Evolutionary conservation across 2,113 vertebrate genomes (phyloP).

Genomic region (Butorides virescens): DNA sequence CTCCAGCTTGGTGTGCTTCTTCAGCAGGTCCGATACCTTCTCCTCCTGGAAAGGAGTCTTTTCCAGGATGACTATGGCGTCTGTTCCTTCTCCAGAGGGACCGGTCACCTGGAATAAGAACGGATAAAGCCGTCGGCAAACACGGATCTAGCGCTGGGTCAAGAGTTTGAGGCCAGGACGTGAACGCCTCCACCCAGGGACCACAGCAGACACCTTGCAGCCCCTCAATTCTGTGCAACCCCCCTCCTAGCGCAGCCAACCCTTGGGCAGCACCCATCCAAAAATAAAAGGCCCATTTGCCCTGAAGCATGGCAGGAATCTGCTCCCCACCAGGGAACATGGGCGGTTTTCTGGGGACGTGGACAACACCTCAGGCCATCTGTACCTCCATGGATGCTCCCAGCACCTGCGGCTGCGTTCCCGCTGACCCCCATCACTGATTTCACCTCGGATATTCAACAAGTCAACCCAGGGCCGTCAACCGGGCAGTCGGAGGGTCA

Average conservation of each 20-base stretch:
- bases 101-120: conserved; percentile 68
- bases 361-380: background rate
- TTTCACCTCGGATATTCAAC: accelerated
- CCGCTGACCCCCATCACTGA: background rate
- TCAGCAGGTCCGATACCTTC: conserved; percentile 77
- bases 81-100: conserved; percentile 67
- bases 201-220: accelerated
- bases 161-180: background rate
- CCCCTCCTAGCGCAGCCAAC: background rate
- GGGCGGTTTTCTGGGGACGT: background rate
- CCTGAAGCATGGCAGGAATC: background rate
- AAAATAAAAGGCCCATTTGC: background rate
- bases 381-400: background rate
- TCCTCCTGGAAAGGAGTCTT: conserved; percentile 91
- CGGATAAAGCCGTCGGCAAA: background rate
- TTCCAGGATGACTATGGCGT: conserved; percentile 91
- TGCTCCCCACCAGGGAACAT: background rate
- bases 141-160: background rate
- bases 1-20: conserved; percentile 68
- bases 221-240: background rate
- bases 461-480: accelerated
- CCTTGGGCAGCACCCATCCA: background rate
- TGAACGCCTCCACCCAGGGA: background rate
- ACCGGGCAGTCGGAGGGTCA: accelerated
- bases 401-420: background rate